phyloP scores from a whole-genome alignment of 2,113 vertebrate species.

The Australoheros scitulus region DNA sequence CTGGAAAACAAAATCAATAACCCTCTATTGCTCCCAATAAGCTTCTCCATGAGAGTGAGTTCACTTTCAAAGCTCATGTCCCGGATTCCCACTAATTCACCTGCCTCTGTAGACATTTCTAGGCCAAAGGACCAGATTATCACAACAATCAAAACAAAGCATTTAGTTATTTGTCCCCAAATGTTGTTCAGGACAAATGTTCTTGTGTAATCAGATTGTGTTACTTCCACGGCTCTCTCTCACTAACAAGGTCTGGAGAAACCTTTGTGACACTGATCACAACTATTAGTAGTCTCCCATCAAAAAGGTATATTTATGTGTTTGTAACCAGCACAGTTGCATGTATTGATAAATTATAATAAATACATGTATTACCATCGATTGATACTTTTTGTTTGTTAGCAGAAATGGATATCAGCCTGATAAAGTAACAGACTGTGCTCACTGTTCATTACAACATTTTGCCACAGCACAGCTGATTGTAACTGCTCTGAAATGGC shows the following conservation, averaged over 20 bases:
- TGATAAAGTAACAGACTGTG: neutral
- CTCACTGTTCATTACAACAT: neutral
- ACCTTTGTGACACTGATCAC: neutral
- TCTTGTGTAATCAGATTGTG: neutral
- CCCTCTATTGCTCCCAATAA: neutral
- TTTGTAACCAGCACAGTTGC: neutral
- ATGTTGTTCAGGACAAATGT: neutral
- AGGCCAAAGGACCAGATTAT: neutral
- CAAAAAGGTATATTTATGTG: neutral
- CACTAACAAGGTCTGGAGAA: neutral
- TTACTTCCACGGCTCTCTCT: neutral
- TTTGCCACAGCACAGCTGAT: neutral
- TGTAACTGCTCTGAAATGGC: neutral
- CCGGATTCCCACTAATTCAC: neutral
- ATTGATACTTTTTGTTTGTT: neutral
- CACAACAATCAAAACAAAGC: too few relatives aligned
- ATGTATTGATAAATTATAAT: neutral
- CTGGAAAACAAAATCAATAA: neutral
- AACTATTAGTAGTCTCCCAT: neutral
- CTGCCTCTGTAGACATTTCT: neutral
- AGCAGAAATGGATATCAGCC: neutral
- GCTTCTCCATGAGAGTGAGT: neutral
- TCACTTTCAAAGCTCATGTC: neutral
- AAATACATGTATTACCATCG: neutral
- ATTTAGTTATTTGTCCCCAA: neutral